Evolutionary conservation across 2,888 invertebrate species (phyloP).

Genomic region (Eurytoma adleriae): DNA sequence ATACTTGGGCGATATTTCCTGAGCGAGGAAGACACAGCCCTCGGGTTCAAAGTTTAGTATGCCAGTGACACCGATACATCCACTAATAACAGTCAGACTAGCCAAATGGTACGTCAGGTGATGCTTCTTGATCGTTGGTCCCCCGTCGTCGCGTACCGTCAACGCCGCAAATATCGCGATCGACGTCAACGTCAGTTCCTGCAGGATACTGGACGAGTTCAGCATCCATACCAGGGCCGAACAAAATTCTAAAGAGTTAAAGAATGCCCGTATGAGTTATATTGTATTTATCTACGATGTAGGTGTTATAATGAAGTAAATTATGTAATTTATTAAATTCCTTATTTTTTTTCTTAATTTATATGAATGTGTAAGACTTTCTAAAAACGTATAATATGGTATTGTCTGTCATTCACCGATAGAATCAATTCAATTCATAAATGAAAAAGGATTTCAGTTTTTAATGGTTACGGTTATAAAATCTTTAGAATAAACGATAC

Average conservation of each 20-base stretch:
- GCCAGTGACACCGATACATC: constrained; percentile 77
- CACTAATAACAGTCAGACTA: constrained; percentile 76
- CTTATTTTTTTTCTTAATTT: no score
- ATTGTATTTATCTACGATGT: background rate
- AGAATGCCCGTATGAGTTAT: background rate
- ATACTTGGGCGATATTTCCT: constrained; percentile 70
- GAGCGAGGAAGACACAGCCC: constrained; percentile 70
- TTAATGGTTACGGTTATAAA: background rate
- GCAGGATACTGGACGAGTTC: constrained; percentile 76
- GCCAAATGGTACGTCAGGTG: constrained; percentile 76
- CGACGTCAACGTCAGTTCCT: constrained; percentile 76
- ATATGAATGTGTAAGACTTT: no score
- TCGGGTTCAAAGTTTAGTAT: constrained; percentile 74
- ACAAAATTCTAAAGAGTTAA: constrained; percentile 70
- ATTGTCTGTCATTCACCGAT: no score
- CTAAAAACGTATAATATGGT: no score
- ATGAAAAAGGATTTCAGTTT: background rate
- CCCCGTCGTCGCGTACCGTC: constrained; percentile 63
- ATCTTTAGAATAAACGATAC: no score
- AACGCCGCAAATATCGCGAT: constrained; percentile 73
- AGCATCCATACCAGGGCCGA: constrained; percentile 76
- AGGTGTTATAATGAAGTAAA: background rate
- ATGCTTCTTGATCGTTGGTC: constrained; percentile 70
- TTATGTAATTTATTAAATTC: no score
- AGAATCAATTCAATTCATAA: background rate